phyloP scores from a whole-genome alignment of 2,113 vertebrate species.

The Lagopus leucura region DNA sequence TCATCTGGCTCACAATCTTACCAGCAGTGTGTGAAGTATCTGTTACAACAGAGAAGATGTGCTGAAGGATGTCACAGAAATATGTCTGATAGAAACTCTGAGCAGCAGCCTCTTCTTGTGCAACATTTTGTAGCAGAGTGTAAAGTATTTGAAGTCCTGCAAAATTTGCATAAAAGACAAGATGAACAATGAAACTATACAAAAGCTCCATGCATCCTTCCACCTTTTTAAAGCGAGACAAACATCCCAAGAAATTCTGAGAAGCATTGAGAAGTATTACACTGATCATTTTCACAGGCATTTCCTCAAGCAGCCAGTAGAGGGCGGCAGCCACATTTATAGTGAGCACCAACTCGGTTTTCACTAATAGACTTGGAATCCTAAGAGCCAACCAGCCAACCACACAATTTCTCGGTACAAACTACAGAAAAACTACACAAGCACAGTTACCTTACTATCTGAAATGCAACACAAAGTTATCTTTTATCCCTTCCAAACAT shows the following conservation, averaged over 20 bases:
- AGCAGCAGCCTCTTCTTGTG: slow-evolving; percentile 95
- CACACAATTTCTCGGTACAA: too few species aligned
- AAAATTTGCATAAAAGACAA: not conserved
- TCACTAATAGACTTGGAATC: not conserved
- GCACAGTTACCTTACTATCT: not conserved
- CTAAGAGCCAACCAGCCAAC: not conserved
- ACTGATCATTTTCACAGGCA: accelerated
- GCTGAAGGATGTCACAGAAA: slow-evolving; percentile 97
- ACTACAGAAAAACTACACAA: not conserved
- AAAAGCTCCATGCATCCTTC: not conserved
- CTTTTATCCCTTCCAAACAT: not conserved
- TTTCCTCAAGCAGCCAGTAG: not conserved
- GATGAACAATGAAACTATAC: not conserved
- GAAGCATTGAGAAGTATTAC: accelerated
- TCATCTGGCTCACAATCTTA: slow-evolving; percentile 55
- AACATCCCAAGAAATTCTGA: not conserved
- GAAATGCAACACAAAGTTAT: not conserved
- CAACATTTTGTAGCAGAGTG: slow-evolving; percentile 96
- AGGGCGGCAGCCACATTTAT: not conserved
- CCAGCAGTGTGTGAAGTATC: slow-evolving; percentile 98
- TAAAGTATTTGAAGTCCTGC: slow-evolving; percentile 96
- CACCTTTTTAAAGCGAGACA: not conserved
- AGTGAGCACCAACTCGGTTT: accelerated
- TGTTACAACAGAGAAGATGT: slow-evolving; percentile 98
- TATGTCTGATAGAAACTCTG: slow-evolving; percentile 99